phyloP scores from a whole-genome alignment of 2,113 vertebrate species.

The Pagrus major region DNA sequence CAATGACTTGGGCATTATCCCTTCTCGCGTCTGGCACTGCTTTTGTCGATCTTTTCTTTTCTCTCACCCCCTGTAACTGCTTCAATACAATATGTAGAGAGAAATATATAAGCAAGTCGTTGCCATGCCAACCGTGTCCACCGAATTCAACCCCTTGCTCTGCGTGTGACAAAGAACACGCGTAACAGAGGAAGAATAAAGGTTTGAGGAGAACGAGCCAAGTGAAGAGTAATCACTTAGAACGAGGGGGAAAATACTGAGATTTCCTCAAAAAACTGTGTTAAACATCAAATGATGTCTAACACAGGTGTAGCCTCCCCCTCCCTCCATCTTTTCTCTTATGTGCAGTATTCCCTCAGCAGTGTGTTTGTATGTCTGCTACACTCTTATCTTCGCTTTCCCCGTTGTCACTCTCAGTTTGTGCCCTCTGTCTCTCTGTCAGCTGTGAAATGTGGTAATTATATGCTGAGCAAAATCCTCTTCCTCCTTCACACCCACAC shows the following conservation, averaged over 20 bases:
- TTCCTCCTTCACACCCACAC: conserved; percentile 65
- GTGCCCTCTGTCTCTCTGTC: conserved; percentile 50
- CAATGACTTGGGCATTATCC: not conserved
- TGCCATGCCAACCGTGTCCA: conserved; percentile 81
- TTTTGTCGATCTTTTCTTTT: conserved; percentile 46
- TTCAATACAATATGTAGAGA: conserved; percentile 69
- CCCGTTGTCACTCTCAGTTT: conserved; percentile 42
- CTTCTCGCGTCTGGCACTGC: not conserved
- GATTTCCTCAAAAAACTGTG: conserved; percentile 51
- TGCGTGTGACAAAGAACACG: conserved; percentile 47
- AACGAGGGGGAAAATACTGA: conserved; percentile 47
- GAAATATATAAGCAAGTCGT: conserved; percentile 81
- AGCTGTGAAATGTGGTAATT: conserved; percentile 71
- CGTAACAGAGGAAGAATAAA: conserved; percentile 46
- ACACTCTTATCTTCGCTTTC: conserved; percentile 26
- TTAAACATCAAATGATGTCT: conserved; percentile 51
- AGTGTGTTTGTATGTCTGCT: conserved; percentile 9
- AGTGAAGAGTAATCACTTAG: conserved; percentile 64
- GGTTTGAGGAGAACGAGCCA: conserved; percentile 30
- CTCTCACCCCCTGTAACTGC: conserved; percentile 34
- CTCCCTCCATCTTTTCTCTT: not conserved
- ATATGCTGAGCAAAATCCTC: conserved; percentile 59
- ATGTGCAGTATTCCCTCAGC: conserved; percentile 5
- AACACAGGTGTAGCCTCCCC: not conserved
- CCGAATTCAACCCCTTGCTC: conserved; percentile 59